phyloP scores from a whole-genome alignment of 2,888 invertebrate genomes.

The Brassicogethes aeneus region DNA sequence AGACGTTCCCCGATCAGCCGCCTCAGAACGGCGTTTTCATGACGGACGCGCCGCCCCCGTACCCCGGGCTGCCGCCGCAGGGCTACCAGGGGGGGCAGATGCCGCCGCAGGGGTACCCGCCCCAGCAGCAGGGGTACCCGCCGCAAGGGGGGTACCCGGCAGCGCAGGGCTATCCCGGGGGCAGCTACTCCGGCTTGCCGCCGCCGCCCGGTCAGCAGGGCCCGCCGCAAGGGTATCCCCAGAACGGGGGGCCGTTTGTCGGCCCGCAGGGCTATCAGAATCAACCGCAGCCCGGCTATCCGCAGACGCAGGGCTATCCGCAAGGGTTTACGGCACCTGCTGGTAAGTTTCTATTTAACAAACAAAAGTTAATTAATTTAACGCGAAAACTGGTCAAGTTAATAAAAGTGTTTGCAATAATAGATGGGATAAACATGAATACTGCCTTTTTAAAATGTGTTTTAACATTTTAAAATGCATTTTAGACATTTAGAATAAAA shows the following conservation, averaged over 20 bases:
- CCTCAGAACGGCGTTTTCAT: constrained; percentile 79
- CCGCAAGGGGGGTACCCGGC: constrained; percentile 21
- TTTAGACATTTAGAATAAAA: too few species aligned
- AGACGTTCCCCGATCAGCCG: constrained; percentile 60
- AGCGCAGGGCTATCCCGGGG: constrained; percentile 11
- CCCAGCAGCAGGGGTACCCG: constrained; percentile 26
- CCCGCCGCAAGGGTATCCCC: constrained; percentile 1
- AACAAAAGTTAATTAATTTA: too few species aligned
- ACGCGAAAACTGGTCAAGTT: too few species aligned
- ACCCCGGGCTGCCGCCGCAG: constrained; percentile 69
- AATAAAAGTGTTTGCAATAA: too few species aligned
- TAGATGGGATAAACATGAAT: too few species aligned
- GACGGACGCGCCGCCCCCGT: constrained; percentile 87
- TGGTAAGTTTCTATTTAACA: too few species aligned
- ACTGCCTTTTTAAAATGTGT: too few species aligned
- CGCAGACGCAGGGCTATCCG: too few species aligned
- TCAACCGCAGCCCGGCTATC: not conserved
- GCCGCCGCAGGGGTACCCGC: constrained; percentile 22
- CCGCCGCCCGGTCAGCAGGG: constrained; percentile 9
- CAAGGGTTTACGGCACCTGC: too few species aligned
- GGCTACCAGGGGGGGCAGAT: constrained; percentile 19
- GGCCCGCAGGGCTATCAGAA: not conserved
- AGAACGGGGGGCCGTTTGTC: too few species aligned
- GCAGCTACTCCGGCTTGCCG: constrained; percentile 6
- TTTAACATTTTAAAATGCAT: too few species aligned